These are phyloP conservation scores for Opisthocomus hoazin DNA, from an alignment of 2,113 vertebrate genomes.

Conservation along the genomic window DNA sequence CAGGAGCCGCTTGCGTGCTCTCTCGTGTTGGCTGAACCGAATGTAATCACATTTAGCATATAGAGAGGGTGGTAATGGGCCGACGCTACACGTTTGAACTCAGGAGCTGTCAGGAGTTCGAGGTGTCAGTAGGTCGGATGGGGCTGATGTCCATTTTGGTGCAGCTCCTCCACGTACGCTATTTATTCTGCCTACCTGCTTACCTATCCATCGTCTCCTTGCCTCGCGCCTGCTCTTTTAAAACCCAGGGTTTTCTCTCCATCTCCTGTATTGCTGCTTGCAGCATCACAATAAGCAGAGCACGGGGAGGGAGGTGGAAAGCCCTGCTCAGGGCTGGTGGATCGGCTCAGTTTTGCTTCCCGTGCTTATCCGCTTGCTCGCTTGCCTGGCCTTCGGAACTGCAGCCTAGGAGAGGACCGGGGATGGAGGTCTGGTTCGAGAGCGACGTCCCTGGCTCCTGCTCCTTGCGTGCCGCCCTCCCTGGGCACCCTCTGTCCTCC, in stretches of 20 bases:
- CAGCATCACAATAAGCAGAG: neutral
- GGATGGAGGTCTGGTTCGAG: neutral
- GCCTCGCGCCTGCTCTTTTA: neutral
- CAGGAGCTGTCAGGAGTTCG: neutral
- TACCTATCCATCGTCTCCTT: neutral
- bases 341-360: neutral
- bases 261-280: neutral
- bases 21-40: neutral
- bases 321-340: neutral
- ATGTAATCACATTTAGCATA: conserved; percentile 3
- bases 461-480: neutral
- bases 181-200: neutral
- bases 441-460: neutral
- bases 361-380: accelerated
- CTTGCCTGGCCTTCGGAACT: neutral
- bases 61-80: neutral
- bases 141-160: neutral
- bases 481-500: neutral
- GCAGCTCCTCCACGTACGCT: neutral
- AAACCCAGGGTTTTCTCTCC: neutral
- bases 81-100: neutral
- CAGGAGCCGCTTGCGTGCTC: neutral
- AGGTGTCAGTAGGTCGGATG: neutral
- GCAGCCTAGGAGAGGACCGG: neutral
- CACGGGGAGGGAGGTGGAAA: neutral